Conservation (phyloP, 2,797 vertebrate genomes). For the Acestrorhynchus altus region DNA sequence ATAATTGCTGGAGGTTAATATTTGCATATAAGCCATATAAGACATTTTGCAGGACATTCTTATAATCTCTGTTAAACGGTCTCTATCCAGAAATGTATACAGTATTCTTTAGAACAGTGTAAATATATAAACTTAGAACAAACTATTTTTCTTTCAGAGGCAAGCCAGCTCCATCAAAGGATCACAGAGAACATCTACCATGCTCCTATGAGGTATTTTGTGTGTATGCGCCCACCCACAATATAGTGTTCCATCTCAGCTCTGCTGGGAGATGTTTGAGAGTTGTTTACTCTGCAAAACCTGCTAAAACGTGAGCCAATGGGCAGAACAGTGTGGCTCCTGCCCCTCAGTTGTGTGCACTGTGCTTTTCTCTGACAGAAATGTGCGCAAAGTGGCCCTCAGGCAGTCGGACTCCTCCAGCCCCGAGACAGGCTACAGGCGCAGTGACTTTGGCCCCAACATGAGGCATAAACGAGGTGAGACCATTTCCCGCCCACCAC, state of each 20-base stretch:
- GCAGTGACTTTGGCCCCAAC: constrained; percentile 81
- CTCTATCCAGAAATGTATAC: not conserved
- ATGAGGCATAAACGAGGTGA: constrained; percentile 88
- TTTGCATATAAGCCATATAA: not conserved
- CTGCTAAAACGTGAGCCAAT: constrained; percentile 13
- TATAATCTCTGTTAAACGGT: not conserved
- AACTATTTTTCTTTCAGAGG: constrained; percentile 73
- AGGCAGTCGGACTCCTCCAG: constrained; percentile 85
- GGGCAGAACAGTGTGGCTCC: not conserved
- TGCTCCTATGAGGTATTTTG: constrained; percentile 82
- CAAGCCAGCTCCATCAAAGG: constrained; percentile 88
- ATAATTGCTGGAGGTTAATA: too few relatives aligned
- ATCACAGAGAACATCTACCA: constrained; percentile 85
- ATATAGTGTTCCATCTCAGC: not conserved
- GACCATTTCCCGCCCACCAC: constrained; percentile 25
- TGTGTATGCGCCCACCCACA: constrained; percentile 8
- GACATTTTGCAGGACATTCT: not conserved
- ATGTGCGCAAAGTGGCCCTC: constrained; percentile 80
- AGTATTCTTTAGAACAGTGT: not conserved
- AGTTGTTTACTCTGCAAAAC: not conserved
- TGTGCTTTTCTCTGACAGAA: constrained; percentile 72
- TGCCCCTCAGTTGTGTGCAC: constrained; percentile 10
- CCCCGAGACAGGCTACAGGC: constrained; percentile 82
- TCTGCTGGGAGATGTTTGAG: not conserved
- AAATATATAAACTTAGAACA: constrained; percentile 6